These are phyloP conservation scores for Lucifuga dentata DNA, from an alignment of 2,113 vertebrate species.

Conservation along the genomic window DNA sequence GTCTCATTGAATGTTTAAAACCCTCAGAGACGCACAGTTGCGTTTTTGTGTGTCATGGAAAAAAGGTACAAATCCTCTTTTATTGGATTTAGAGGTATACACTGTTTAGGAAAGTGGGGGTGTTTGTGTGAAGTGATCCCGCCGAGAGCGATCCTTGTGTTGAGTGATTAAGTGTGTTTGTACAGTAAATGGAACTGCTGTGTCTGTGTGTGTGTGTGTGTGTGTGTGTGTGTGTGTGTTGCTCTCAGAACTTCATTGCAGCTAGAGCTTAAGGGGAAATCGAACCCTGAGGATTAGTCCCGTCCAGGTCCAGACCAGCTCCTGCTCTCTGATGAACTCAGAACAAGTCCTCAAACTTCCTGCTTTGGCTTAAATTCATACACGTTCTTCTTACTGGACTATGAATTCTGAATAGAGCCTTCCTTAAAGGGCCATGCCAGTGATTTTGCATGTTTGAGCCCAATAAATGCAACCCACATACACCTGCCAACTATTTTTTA, in stretches of 20 bases:
- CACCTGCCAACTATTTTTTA: no score
- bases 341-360: neutral
- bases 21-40: no score
- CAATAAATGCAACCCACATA: no score
- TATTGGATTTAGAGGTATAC: constrained; percentile 1
- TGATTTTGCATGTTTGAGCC: no score
- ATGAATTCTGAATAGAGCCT: neutral
- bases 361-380: neutral
- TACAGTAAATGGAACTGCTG: no score
- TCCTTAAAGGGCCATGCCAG: no score
- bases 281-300: constrained; percentile 1
- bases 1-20: neutral
- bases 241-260: neutral
- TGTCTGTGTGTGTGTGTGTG: neutral
- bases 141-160: neutral
- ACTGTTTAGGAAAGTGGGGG: neutral
- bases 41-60: neutral
- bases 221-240: neutral
- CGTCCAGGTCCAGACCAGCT: neutral
- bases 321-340: constrained; percentile 21
- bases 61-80: neutral
- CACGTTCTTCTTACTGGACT: neutral
- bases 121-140: neutral
- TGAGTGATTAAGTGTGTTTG: constrained; percentile 3
- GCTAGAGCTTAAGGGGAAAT: constrained; percentile 8